Base-by-base conservation (phyloP, 2,888 invertebrate genomes). In the Melieria crassipennis region DNA sequence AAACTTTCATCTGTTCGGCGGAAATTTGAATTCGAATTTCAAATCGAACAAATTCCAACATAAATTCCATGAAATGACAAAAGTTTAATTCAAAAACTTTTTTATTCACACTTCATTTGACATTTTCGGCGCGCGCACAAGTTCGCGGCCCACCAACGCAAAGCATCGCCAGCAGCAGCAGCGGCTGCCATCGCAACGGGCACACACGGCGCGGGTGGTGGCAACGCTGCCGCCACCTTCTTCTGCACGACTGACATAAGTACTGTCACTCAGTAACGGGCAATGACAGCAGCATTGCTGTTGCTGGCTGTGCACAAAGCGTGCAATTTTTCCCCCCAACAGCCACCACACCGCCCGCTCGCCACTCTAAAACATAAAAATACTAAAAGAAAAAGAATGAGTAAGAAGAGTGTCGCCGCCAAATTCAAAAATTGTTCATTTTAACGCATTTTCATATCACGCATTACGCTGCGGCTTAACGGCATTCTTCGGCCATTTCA, bases 1-100 rank as follows among this genome's bases (percentile, higher is more conserved):
- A 61, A 60, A 61, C 50, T 46, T 61, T 67, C 60, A 67, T 52
- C 72, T 72, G 70, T 67, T 74, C 60, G 70, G 47, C 67, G 72
- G 70, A 74, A 74, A 74, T 72, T 74, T 65, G 69, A 71, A 72
- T 72, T 71, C 60, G 66, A 52, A 58, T 63, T 55, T 55, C 65
- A 65, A 70, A 70, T 63, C 52, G 61, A 69, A 69, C 69, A 62
- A 63, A 69, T 69, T 69, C 56, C 62, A 62, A 57, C 67, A 67
- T 67, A 69, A 69, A 69, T 62, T 69, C 56, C 55, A 70, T 72
- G 70, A 75, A 75, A 75, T 75, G 75, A 75, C 70, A 73, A 75
- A 75, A 75, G 73, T 75, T 75, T 71, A 75, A 75, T 75, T 73
- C 69, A 73, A 75, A 73, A 73, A 73, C 69, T 75, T 75, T 73